phyloP scores from a whole-genome alignment of 92 coral and sea anemone genomes.

The Porites cylindrica region DNA sequence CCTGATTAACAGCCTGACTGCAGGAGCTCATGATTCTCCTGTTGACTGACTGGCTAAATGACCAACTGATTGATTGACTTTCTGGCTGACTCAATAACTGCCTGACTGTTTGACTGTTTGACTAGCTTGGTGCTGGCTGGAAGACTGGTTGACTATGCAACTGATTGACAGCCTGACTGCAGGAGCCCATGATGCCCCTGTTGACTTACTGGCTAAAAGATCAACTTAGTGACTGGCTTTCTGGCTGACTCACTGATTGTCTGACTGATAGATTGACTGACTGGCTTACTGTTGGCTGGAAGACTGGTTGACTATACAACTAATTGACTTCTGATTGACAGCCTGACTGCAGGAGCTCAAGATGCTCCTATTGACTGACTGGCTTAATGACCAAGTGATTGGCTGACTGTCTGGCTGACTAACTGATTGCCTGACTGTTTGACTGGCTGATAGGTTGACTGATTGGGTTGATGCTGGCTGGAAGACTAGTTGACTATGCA shows the following conservation, averaged over 20 bases:
- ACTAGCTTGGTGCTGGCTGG: background rate
- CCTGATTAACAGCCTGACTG: background rate
- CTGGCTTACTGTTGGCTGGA: background rate
- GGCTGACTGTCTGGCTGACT: background rate
- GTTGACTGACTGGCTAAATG: background rate
- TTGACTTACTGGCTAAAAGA: background rate
- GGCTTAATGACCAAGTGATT: background rate
- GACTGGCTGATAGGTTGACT: background rate
- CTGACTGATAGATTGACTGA: background rate
- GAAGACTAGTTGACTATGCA: background rate
- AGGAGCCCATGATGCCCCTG: background rate
- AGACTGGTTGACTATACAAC: background rate
- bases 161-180: background rate
- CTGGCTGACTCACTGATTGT: background rate
- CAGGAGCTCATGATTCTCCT: background rate
- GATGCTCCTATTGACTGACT: background rate
- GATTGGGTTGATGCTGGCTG: background rate
- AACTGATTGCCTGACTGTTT: background rate
- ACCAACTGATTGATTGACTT: background rate
- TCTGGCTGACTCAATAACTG: too few species aligned
- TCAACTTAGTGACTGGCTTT: background rate
- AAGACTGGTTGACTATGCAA: background rate
- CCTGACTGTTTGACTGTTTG: background rate
- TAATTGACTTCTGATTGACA: background rate
- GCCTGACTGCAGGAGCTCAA: background rate